Percentiles rank a stretch among this genome's conserved stretches.
These are phyloP conservation scores for Peromyscus californicus DNA, from an alignment of 2,113 vertebrate species.

Conservation along the genomic window DNA sequence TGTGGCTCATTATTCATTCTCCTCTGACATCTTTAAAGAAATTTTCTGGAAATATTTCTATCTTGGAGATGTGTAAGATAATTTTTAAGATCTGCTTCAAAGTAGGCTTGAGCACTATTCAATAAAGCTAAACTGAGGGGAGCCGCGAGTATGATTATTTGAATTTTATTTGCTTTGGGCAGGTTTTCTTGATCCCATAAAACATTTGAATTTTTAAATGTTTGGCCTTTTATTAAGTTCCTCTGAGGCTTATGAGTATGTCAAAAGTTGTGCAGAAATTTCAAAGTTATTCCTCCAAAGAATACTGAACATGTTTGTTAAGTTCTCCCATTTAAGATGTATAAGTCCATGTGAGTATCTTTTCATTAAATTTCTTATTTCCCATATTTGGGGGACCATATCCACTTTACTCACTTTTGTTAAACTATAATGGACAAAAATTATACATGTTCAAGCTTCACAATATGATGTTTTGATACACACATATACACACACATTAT, in stretches of 20 bases:
- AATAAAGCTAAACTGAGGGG: neutral
- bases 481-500: neutral
- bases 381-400: neutral
- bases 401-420: neutral
- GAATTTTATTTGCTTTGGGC: neutral
- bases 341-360: neutral
- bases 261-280: neutral
- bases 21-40: constrained; percentile 41
- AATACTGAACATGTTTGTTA: constrained; percentile 16
- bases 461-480: neutral
- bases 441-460: neutral
- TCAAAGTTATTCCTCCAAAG: constrained; percentile 40
- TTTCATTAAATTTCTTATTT: neutral
- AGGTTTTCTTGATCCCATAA: constrained; percentile 3
- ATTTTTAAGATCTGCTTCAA: constrained; percentile 57
- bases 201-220: neutral
- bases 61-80: neutral
- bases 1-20: neutral
- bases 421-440: neutral
- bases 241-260: constrained; percentile 5
- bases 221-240: constrained; percentile 34
- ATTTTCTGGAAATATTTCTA: constrained; percentile 57
- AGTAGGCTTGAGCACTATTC: constrained; percentile 21
- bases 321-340: constrained; percentile 40
- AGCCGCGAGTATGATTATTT: neutral